Percentiles rank a stretch among this genome's conserved stretches.
These are phyloP conservation scores for Nerophis lumbriciformis DNA, from an alignment of 2,113 vertebrate species.

Conservation along the genomic window DNA sequence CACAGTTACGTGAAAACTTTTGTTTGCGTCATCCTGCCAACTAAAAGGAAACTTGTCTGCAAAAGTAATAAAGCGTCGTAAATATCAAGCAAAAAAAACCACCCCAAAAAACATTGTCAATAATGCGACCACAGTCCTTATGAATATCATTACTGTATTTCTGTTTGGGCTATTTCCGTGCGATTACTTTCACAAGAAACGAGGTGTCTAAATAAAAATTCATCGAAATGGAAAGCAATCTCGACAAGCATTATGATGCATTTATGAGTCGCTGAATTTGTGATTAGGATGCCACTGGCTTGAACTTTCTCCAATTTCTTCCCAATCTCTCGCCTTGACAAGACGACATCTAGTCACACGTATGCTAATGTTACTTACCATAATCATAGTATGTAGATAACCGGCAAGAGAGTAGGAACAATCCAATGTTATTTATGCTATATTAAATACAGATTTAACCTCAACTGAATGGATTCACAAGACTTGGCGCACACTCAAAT, in stretches of 20 bases:
- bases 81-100: conserved; percentile 5
- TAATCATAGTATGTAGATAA: no score
- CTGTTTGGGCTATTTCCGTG: conserved; percentile 22
- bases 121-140: conserved; percentile 5
- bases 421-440: no score
- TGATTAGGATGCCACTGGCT: conserved; percentile 27
- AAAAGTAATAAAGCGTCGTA: neutral
- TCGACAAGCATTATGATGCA: conserved; percentile 39
- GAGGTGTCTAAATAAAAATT: conserved; percentile 37
- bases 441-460: neutral
- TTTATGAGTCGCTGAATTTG: conserved; percentile 54
- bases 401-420: no score
- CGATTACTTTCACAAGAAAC: conserved; percentile 39
- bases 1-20: neutral
- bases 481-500: neutral
- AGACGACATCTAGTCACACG: no score
- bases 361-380: no score
- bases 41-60: neutral
- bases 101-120: neutral
- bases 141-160: conserved; percentile 37
- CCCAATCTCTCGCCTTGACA: conserved; percentile 4
- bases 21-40: neutral
- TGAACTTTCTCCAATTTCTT: conserved; percentile 54
- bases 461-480: neutral
- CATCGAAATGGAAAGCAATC: conserved; percentile 53